These are phyloP conservation scores for Formica selysi DNA, from an alignment of 1,140 invertebrate genomes.

Conservation along the genomic window DNA sequence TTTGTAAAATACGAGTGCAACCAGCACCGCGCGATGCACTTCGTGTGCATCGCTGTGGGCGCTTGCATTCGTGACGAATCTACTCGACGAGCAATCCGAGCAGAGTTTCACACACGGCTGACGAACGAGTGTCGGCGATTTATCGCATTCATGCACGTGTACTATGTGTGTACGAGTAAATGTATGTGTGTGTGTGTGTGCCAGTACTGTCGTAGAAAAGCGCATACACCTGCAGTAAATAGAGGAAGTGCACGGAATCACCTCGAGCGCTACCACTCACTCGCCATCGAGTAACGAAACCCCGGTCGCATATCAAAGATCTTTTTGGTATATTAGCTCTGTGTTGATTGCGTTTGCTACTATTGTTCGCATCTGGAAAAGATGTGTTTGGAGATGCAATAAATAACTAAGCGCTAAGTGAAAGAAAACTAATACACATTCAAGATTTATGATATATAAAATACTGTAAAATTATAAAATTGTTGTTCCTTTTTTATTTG, in stretches of 20 bases:
- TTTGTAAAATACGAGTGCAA: conserved; percentile 64
- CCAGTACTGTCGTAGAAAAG: conserved; percentile 41
- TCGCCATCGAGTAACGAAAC: conserved; percentile 17
- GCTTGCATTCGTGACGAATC: conserved; percentile 63
- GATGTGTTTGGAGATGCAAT: not conserved
- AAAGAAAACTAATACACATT: no score
- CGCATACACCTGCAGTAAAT: conserved; percentile 57
- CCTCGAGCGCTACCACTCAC: conserved; percentile 37
- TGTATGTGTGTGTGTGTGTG: not conserved
- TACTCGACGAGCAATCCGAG: conserved; percentile 38
- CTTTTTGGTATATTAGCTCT: not conserved
- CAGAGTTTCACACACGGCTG: conserved; percentile 41
- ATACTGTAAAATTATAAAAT: no score
- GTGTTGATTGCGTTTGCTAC: conserved; percentile 3
- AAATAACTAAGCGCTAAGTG: no score
- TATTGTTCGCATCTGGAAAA: not conserved
- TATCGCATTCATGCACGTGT: conserved; percentile 52
- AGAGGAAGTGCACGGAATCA: conserved; percentile 48
- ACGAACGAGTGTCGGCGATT: conserved; percentile 58
- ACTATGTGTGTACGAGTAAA: not conserved
- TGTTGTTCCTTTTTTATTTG: no score
- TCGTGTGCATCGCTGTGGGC: conserved; percentile 50
- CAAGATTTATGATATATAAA: no score
- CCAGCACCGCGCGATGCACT: conserved; percentile 34
- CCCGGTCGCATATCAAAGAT: not conserved